phyloP scores from a whole-genome alignment of 1,140 invertebrate genomes.

The Ceratitis capitata region DNA sequence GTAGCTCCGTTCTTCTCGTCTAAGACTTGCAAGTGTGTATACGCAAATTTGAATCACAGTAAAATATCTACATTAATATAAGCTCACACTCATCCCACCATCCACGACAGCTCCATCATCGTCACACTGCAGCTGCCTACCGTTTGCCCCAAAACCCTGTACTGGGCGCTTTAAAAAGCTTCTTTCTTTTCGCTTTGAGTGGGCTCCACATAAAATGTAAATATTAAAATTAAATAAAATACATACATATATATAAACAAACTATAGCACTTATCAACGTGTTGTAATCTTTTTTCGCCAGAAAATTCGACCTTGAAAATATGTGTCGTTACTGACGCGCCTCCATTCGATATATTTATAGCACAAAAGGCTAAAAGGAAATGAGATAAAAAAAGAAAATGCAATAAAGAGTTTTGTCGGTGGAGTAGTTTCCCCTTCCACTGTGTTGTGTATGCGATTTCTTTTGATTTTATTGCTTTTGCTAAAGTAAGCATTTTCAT shows the following conservation, averaged over 20 bases:
- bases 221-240: too few relatives aligned
- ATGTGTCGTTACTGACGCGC: constrained; percentile 25
- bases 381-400: too few relatives aligned
- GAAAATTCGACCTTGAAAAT: constrained; percentile 29
- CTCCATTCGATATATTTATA: not conserved
- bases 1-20: too few relatives aligned
- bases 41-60: too few relatives aligned
- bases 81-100: not conserved
- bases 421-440: not conserved
- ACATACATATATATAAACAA: too few relatives aligned
- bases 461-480: constrained; percentile 8
- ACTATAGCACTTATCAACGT: not conserved
- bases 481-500: not conserved
- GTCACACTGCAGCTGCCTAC: not conserved
- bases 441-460: not conserved
- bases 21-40: too few relatives aligned
- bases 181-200: not conserved
- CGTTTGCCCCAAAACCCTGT: not conserved
- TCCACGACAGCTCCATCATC: not conserved
- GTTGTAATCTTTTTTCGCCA: not conserved
- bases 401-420: not conserved
- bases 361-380: not conserved
- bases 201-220: too few relatives aligned
- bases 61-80: not conserved
- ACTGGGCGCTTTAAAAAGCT: not conserved